Base-by-base conservation (phyloP, 2,888 invertebrate species). In the Lithophane ornitopus region DNA sequence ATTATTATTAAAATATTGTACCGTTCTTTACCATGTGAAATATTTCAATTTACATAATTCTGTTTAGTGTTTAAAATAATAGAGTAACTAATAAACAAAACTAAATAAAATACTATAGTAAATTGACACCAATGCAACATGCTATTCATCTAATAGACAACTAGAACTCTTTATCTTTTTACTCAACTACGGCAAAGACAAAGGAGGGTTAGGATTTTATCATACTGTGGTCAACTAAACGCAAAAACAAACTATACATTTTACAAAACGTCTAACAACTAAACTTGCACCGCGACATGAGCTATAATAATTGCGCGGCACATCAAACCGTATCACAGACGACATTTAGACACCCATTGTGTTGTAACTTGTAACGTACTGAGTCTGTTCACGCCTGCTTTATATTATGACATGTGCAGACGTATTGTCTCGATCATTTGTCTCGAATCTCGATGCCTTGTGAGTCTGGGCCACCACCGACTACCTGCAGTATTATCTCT, bases 321-420 rank as follows among this genome's bases (percentile, higher is more conserved):
- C 87, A 85, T 89, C 90, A 88, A 87, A 85, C 84, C 80, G 74
- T 79, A 76, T 85, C 89, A 89, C 89, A 89, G 85, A 80, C 86
- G 87, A 87, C 87, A 89, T 89, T 89, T 84, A 85, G 74, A 80
- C 82, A 76, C 22, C 76, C 76, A 90, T 91, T 91, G 90, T 91
- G 89, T 90, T 85, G 88, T 85, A 89, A 91, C 76, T 90, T 83
- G 87, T 85, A 89, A 90, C 77, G 62, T 78, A 73, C 68, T 54
- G 74, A 81, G 74, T 80, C 78, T 81, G 76, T 78, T 68, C 68
- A 77, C 72, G 74, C 62, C 68, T 66, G 72, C 39, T 75, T 71
- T 34, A 67, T 66, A 70, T 86, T 72, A 71, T 71, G 66, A 65
- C 67, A 58, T 63, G 44, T 56, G 62, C 46, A 72, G 54, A 79